Evolutionary conservation across 2,797 vertebrate genomes (phyloP), one percentile per base, ranked within the genome.

Genomic region (Cirrhinus mrigala): DNA sequence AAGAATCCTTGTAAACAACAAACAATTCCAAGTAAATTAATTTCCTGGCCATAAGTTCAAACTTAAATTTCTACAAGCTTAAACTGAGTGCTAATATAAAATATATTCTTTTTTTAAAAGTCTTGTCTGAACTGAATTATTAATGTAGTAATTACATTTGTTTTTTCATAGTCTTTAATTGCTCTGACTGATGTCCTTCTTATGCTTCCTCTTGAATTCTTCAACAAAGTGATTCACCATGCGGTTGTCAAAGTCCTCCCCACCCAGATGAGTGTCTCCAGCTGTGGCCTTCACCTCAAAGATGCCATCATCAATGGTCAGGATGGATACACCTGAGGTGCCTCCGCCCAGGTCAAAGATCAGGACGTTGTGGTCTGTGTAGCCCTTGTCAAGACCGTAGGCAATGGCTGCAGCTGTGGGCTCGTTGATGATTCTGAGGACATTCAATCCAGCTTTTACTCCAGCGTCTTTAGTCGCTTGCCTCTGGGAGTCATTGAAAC

Each of bases 401-500:
- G 96, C 96, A 62, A 97, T 97, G 33, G 96, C 96, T 89, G 96
- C 96, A 81, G 96, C 96, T 0, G 95, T 97, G 95, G 96, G 96
- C 86, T 97, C 96, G 1, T 96, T 97, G 87, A 97, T 97, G 80
- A 96, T 97, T 7, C 96, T 91, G 94, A 96, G 96, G n/a, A 97
- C 96, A 3, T 97, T 97, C 92, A 97, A 56, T 1, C 96, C 96
- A 7, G 96, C 95, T 29, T 96, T 97, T 14, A 94, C 96, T 0
- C 96, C 96, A 9, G 96, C 95, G n/a, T 97, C 96, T 87, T 97
- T 96, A 0, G 96, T 97, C 24, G 96, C 96, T 86, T 97, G 96
- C 3, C 96, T 92, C 84, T 96, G 96, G 15, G 96, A 96, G 68
- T 97, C 96, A 4, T 96, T 96, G 89, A 97, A 97, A 52, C 97